Evolutionary conservation across 1,140 invertebrate species (phyloP).

Genomic region (roundworm (Caenorhabditis elegans)): DNA sequence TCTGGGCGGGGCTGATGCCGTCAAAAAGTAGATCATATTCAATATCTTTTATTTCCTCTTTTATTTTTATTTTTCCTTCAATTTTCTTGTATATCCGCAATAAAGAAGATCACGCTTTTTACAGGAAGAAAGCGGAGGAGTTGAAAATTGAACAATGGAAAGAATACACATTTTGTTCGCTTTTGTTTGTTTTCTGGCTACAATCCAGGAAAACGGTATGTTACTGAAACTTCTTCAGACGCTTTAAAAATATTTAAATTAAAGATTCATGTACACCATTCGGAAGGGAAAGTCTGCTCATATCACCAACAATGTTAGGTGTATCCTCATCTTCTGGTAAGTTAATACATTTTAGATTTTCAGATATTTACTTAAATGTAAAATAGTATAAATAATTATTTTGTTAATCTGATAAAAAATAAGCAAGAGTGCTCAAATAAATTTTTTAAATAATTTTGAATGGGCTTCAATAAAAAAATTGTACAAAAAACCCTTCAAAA

Average conservation of each 20-base stretch:
- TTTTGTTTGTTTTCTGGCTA: neutral
- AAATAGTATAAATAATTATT: too few species aligned
- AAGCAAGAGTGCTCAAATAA: too few species aligned
- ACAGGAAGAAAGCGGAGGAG: neutral
- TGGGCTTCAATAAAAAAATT: too few species aligned
- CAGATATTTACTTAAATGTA: too few species aligned
- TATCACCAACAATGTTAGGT: neutral
- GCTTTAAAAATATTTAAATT: neutral
- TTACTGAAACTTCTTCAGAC: too few species aligned
- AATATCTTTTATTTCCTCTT: neutral
- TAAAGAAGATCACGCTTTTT: too few species aligned
- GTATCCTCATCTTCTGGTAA: neutral
- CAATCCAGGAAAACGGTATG: neutral
- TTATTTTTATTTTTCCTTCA: neutral
- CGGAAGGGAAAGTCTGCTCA: conserved; percentile 6
- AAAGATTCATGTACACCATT: conserved; percentile 28
- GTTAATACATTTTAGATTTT: too few species aligned
- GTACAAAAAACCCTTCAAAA: too few species aligned
- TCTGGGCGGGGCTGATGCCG: neutral
- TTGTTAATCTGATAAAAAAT: too few species aligned
- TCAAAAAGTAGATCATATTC: conserved; percentile 22
- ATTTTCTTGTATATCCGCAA: neutral
- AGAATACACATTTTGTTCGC: neutral
- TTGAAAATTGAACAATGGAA: conserved; percentile 15
- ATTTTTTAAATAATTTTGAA: too few species aligned